These are phyloP conservation scores for Brachionus plicatilis DNA, from an alignment of 1,140 invertebrate genomes.

Conservation along the genomic window DNA sequence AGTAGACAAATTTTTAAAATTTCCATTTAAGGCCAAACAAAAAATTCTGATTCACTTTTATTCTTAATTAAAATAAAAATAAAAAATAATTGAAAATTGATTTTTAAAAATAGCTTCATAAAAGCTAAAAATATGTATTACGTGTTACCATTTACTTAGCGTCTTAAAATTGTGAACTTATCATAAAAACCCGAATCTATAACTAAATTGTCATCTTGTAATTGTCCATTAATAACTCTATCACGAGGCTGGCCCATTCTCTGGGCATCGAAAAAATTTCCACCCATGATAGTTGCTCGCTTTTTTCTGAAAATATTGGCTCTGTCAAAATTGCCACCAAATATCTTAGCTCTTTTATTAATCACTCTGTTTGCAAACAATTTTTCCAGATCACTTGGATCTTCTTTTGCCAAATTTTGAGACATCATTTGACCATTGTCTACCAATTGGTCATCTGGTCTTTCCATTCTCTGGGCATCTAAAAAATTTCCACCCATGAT, in stretches of 20 bases:
- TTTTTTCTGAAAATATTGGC: not conserved
- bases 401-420: not conserved
- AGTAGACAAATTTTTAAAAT: too few relatives aligned
- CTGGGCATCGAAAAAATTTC: not conserved
- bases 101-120: too few relatives aligned
- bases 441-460: not conserved
- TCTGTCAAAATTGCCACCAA: not conserved
- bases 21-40: too few relatives aligned
- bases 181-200: not conserved
- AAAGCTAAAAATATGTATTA: too few relatives aligned
- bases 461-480: not conserved
- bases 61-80: too few relatives aligned
- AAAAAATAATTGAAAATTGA: too few relatives aligned
- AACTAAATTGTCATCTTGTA: not conserved
- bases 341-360: not conserved
- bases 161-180: not conserved
- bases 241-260: not conserved
- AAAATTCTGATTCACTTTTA: too few relatives aligned
- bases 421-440: not conserved
- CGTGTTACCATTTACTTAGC: too few relatives aligned
- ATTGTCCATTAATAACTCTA: not conserved
- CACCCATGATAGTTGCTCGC: not conserved
- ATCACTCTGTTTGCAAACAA: not conserved
- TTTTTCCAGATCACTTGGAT: not conserved
- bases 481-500: not conserved